phyloP scores from a whole-genome alignment of 2,888 invertebrate genomes.

The Acrobasis consociella region DNA sequence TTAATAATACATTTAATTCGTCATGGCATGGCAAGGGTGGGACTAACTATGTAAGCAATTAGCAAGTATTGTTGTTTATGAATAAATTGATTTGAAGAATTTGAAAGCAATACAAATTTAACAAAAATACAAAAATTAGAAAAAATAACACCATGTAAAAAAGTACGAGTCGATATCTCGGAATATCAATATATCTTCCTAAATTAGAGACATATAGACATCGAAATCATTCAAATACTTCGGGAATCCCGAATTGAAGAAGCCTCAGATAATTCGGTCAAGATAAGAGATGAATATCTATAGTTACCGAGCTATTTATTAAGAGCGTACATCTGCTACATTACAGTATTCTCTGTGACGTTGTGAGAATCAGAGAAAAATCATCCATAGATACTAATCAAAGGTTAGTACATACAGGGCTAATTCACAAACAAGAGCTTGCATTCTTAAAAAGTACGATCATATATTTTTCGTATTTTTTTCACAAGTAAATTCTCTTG shows the following conservation, averaged over 20 bases:
- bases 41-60: too few relatives aligned
- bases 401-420: background rate
- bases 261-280: conserved; percentile 47
- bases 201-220: conserved; percentile 16
- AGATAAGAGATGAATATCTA: conserved; percentile 41
- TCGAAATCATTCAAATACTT: conserved; percentile 8
- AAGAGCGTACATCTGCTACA: conserved; percentile 21
- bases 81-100: too few relatives aligned
- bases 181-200: background rate
- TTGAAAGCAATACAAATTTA: too few relatives aligned
- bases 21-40: too few relatives aligned
- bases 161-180: background rate
- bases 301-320: conserved; percentile 33
- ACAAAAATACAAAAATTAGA: too few relatives aligned
- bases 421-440: too few relatives aligned
- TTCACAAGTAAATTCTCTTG: too few relatives aligned
- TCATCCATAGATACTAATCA: background rate
- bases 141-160: conserved; percentile 1
- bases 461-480: too few relatives aligned
- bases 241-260: conserved; percentile 42
- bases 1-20: too few relatives aligned
- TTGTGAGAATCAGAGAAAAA: background rate
- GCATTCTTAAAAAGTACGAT: too few relatives aligned
- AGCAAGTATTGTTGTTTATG: too few relatives aligned
- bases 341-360: background rate